These are phyloP conservation scores for Rhodophaea formosa DNA, from an alignment of 2,888 invertebrate species.

Conservation along the genomic window DNA sequence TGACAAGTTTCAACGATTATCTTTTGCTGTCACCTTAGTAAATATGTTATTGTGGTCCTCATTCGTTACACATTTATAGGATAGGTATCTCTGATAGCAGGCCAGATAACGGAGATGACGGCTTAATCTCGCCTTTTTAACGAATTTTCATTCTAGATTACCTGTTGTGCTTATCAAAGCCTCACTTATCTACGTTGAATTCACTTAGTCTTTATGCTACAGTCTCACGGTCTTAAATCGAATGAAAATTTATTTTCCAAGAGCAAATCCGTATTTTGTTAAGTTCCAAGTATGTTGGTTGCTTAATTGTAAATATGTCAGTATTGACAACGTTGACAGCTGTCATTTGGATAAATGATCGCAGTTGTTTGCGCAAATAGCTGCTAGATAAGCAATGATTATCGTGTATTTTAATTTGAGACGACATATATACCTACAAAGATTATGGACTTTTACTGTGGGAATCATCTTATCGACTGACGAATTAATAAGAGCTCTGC, in stretches of 20 bases:
- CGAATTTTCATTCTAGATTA: constrained; percentile 69
- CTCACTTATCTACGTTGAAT: constrained; percentile 16
- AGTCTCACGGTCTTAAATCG: constrained; percentile 46
- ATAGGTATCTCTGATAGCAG: constrained; percentile 62
- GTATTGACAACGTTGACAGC: constrained; percentile 71
- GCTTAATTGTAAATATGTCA: constrained; percentile 79
- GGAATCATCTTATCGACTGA: constrained; percentile 56
- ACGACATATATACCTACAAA: constrained; percentile 34
- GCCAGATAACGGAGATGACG: constrained; percentile 74
- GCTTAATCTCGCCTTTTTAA: constrained; percentile 76
- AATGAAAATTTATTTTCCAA: constrained; percentile 31
- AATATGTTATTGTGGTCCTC: constrained; percentile 62
- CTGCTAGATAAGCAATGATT: constrained; percentile 70
- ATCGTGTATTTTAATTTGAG: constrained; percentile 72
- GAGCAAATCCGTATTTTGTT: constrained; percentile 52
- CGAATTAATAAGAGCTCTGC: constrained; percentile 16
- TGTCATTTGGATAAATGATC: constrained; percentile 77
- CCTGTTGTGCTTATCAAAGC: constrained; percentile 42
- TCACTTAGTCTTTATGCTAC: neutral
- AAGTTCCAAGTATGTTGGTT: constrained; percentile 66
- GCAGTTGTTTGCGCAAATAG: constrained; percentile 76
- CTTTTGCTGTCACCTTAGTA: constrained; percentile 61
- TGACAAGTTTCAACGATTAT: constrained; percentile 56
- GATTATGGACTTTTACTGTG: constrained; percentile 42
- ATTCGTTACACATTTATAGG: constrained; percentile 66